A percentile compares a stretch with the other conserved stretches of the same genome.
phyloP scores from a whole-genome alignment of 2,888 invertebrate species.

The Chydorus sphaericus region DNA sequence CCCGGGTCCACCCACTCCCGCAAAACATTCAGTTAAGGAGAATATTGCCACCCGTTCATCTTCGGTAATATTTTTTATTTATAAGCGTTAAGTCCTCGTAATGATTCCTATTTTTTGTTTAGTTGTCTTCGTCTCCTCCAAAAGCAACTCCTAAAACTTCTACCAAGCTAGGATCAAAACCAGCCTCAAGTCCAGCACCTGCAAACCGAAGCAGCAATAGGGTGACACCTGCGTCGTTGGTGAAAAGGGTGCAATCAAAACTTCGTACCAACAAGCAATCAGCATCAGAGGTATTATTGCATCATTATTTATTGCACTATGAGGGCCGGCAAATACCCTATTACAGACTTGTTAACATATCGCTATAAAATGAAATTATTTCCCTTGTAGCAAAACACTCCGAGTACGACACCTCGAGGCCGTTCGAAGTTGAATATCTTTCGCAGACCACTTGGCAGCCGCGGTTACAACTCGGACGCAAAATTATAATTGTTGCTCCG shows the following conservation, averaged over 20 bases:
- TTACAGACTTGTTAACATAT: not conserved
- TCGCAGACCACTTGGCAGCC: constrained; percentile 24
- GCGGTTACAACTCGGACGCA: constrained; percentile 5
- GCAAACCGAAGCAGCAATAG: not conserved
- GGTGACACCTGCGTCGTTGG: constrained; percentile 3
- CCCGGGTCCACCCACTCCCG: constrained; percentile 74
- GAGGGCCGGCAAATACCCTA: not conserved
- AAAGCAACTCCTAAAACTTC: not conserved
- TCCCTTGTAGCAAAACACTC: constrained; percentile 17
- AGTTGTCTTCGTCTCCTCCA: not conserved
- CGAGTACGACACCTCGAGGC: constrained; percentile 33
- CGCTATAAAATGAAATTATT: not conserved
- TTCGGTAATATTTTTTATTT: not conserved
- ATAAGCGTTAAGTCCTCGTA: not conserved
- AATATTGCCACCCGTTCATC: not conserved
- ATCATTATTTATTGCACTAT: not conserved
- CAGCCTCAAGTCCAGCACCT: not conserved
- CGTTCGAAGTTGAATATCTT: constrained; percentile 38
- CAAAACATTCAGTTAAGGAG: constrained; percentile 49
- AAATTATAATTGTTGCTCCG: constrained; percentile 15
- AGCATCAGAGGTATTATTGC: not conserved
- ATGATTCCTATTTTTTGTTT: not conserved
- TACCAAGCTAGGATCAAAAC: not conserved
- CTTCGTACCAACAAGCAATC: not conserved
- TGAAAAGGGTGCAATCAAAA: constrained; percentile 3